These are phyloP conservation scores for Iphiclides podalirius DNA, from an alignment of 2,888 invertebrate species.

Conservation along the genomic window DNA sequence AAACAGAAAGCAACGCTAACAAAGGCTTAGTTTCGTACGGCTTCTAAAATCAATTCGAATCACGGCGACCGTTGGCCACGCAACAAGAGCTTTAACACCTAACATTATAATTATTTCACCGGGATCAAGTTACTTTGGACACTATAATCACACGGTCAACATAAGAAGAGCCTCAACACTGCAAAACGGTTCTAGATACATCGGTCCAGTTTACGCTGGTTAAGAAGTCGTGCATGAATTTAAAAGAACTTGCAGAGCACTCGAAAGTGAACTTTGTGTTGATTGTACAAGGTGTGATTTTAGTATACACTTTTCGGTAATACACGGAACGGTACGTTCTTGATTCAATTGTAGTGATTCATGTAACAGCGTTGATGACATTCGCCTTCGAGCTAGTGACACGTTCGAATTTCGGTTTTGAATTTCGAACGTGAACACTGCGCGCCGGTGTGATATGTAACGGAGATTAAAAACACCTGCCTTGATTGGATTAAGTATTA, in stretches of 20 bases:
- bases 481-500: not conserved
- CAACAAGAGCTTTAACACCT: slow-evolving; percentile 35
- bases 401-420: slow-evolving; percentile 33
- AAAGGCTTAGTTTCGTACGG: slow-evolving; percentile 61
- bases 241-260: slow-evolving; percentile 16
- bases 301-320: too few relatives aligned
- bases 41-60: slow-evolving; percentile 74
- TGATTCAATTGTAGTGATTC: slow-evolving; percentile 54
- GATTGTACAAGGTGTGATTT: slow-evolving; percentile 26
- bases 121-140: slow-evolving; percentile 12
- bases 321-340: slow-evolving; percentile 25
- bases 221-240: slow-evolving; percentile 25
- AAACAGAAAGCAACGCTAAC: slow-evolving; percentile 67
- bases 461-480: slow-evolving; percentile 23
- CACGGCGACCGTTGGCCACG: slow-evolving; percentile 40
- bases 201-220: slow-evolving; percentile 32
- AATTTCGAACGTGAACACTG: slow-evolving; percentile 20
- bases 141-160: slow-evolving; percentile 20
- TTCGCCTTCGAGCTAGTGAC: slow-evolving; percentile 38
- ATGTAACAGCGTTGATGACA: slow-evolving; percentile 45
- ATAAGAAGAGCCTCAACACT: slow-evolving; percentile 30
- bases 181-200: slow-evolving; percentile 23
- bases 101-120: slow-evolving; percentile 4
- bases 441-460: slow-evolving; percentile 14
- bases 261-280: slow-evolving; percentile 38